Evolutionary conservation across 2,113 vertebrate species (phyloP).

Genomic region (Ranitomeya variabilis): DNA sequence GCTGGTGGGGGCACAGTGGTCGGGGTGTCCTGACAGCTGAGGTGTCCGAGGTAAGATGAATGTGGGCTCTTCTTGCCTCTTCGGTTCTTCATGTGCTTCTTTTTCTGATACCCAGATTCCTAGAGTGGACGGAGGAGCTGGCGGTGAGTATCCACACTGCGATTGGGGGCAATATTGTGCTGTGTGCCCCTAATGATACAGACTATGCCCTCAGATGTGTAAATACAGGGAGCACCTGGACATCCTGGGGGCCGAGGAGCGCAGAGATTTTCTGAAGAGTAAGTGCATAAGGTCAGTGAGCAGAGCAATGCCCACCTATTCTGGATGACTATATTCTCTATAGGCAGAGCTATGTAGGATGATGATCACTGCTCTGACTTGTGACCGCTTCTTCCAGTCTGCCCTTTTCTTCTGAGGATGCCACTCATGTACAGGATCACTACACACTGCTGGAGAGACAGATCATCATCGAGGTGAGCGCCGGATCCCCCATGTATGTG

Average conservation of each 20-base stretch:
- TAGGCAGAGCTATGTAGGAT: not conserved
- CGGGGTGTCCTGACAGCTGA: no score
- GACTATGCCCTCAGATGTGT: constrained; percentile 74
- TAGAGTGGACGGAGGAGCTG: constrained; percentile 87
- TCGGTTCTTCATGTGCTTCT: no score
- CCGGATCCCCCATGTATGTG: not conserved
- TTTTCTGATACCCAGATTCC: constrained; percentile 70
- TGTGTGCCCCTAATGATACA: not conserved
- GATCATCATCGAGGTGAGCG: constrained; percentile 91
- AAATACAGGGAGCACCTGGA: constrained; percentile 90
- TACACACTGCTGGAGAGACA: constrained; percentile 91
- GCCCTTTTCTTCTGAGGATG: constrained; percentile 87
- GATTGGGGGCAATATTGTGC: not conserved
- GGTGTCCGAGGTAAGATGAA: no score
- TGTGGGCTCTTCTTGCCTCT: not conserved
- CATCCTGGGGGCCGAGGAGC: constrained; percentile 84
- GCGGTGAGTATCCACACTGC: constrained; percentile 77
- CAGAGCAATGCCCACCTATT: not conserved
- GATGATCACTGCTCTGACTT: not conserved
- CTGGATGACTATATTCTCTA: not conserved
- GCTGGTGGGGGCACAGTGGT: no score
- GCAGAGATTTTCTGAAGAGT: constrained; percentile 88
- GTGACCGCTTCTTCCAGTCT: constrained; percentile 71
- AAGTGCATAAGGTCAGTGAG: constrained; percentile 81
- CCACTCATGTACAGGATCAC: constrained; percentile 87